These are phyloP conservation scores for Amphipoea lucens DNA, from an alignment of 2,888 invertebrate genomes.

Conservation along the genomic window DNA sequence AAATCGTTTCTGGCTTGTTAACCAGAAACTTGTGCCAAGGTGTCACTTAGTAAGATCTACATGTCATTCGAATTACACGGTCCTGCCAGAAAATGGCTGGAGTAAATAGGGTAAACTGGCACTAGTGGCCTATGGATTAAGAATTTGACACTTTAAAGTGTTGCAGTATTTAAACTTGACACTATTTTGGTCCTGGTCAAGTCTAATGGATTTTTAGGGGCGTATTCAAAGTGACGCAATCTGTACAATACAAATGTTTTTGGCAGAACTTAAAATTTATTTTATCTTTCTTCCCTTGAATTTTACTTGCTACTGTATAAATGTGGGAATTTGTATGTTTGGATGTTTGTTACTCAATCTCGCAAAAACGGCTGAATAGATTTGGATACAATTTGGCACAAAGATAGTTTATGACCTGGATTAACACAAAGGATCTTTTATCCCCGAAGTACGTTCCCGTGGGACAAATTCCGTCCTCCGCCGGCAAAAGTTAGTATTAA, in stretches of 20 bases:
- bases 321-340: not conserved
- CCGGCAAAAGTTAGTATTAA: not conserved
- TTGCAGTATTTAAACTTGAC: conserved; percentile 14
- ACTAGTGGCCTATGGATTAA: conserved; percentile 25
- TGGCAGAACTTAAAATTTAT: not conserved
- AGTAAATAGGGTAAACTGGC: conserved; percentile 25
- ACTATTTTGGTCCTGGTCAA: not conserved
- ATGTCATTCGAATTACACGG: conserved; percentile 50
- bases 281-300: not conserved
- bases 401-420: not conserved
- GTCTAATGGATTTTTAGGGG: not conserved
- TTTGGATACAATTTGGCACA: not conserved
- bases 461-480: not conserved
- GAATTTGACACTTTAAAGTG: conserved; percentile 32
- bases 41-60: conserved; percentile 57
- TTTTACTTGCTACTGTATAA: not conserved
- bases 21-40: conserved; percentile 50
- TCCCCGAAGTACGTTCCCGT: not conserved
- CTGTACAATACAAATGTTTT: not conserved
- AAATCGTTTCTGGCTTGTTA: conserved; percentile 52
- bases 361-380: not conserved
- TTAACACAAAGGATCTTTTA: not conserved
- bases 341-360: not conserved
- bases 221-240: not conserved
- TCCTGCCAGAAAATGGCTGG: conserved; percentile 47